Base-by-base conservation (phyloP, 1,140 invertebrate genomes). In the Papilio xuthus region DNA sequence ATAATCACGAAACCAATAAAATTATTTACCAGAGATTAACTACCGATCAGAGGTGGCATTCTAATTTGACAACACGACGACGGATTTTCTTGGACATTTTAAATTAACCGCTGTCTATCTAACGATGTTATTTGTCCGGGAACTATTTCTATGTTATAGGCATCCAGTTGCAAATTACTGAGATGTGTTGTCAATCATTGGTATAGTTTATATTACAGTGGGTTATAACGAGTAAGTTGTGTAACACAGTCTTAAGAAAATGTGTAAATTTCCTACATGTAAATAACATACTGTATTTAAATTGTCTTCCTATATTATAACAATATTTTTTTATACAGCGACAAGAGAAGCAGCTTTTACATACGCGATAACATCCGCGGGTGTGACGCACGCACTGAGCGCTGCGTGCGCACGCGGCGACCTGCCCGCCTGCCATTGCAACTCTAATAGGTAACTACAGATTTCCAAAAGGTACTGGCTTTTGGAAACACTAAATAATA, bases 261-360 rank as follows among this genome's bases (percentile, higher is more conserved):
- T n/a, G n/a, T n/a, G n/a, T 56, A 50, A 50, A 18, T 15, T 50
- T 50, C 47, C 47, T 50, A 12, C 13, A 18, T 18, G 18, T 15
- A 18, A 50, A 50, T 15, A 50, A 7, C 50, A n/a, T 53, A 18
- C 50, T 56, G 50, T 23, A 56, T 56, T 56, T 8, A n/a, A 56
- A n/a, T n/a, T n/a, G 50, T 50, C 18, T 3, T n/a, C n/a, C 18
- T n/a, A n/a, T n/a, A n/a, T n/a, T 28, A 50, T 50, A 50, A 50
- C 4, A 77, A 0, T 71, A 56, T 63, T 71, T 70, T 73, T n/a
- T 84, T 84, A n/a, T 32, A 20, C 94, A 98, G 98, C 97, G 82
- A 98, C 97, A 44, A 95, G 97, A 83, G 98, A 99, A 93, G 98
- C 98, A 0, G 98, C 98, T 15, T 98, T 98, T 92, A 97, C 97